phyloP scores from a whole-genome alignment of 2,113 vertebrate genomes.

The Zosterops lateralis region DNA sequence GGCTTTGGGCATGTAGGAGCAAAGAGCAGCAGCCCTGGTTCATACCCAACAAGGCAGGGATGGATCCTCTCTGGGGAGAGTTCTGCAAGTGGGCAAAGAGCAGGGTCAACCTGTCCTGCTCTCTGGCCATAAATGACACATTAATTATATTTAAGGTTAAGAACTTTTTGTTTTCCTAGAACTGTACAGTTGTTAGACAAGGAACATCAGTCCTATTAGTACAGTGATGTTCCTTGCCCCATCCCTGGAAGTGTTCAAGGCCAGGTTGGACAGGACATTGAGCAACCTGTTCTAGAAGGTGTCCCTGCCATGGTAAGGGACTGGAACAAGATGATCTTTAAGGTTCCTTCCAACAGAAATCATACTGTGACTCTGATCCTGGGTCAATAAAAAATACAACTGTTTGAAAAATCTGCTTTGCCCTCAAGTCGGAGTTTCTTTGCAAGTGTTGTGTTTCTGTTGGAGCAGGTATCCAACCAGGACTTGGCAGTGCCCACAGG shows the following conservation, averaged over 20 bases:
- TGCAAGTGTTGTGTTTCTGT: not conserved
- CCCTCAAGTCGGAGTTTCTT: not conserved
- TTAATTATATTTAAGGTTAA: not conserved
- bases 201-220: not conserved
- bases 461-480: not conserved
- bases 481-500: accelerated
- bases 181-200: not conserved
- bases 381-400: not conserved
- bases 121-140: not conserved
- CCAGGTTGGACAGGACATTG: not conserved
- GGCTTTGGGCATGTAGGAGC: accelerated
- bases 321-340: not conserved
- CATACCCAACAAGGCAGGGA: not conserved
- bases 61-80: not conserved
- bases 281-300: not conserved
- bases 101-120: not conserved
- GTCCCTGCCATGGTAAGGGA: not conserved
- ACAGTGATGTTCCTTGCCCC: not conserved
- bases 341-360: not conserved
- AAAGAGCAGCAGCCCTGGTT: not conserved
- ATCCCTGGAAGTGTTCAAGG: not conserved
- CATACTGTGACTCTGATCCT: not conserved
- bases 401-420: not conserved
- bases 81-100: not conserved
- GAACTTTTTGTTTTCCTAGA: not conserved